These are phyloP conservation scores for Catagonus wagneri DNA, from an alignment of 2,113 vertebrate species.

Conservation along the genomic window DNA sequence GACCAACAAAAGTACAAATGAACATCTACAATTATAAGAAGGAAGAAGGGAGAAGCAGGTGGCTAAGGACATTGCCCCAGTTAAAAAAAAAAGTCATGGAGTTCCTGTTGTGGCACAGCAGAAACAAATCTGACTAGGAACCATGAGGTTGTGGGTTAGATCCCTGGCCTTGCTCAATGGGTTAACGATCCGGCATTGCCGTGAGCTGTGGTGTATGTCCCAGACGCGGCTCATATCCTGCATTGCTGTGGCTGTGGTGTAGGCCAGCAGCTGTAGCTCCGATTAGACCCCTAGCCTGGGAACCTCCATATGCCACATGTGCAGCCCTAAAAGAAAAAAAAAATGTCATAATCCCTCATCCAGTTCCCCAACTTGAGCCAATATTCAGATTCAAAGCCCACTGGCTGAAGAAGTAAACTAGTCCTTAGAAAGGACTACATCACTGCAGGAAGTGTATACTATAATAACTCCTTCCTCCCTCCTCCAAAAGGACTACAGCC, in stretches of 20 bases:
- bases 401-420: neutral
- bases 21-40: neutral
- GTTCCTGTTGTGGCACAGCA: too few relatives aligned
- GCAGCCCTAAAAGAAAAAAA: neutral
- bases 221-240: too few relatives aligned
- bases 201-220: too few relatives aligned
- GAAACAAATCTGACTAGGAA: too few relatives aligned
- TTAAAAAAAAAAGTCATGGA: neutral
- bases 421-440: neutral
- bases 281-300: too few relatives aligned
- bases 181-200: too few relatives aligned
- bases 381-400: neutral
- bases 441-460: neutral
- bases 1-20: neutral
- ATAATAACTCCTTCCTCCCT: neutral
- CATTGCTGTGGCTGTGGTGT: too few relatives aligned
- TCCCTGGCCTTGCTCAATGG: too few relatives aligned
- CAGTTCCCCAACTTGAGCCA: neutral
- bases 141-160: too few relatives aligned
- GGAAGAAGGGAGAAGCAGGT: neutral
- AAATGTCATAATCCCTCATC: neutral
- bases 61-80: neutral
- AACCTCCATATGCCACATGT: too few relatives aligned
- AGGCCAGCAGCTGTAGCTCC: too few relatives aligned
- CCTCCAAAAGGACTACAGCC: neutral